Evolutionary conservation across 2,113 vertebrate species (phyloP), one percentile per base, ranked within the genome.

Genomic region (Arvicanthis niloticus): DNA sequence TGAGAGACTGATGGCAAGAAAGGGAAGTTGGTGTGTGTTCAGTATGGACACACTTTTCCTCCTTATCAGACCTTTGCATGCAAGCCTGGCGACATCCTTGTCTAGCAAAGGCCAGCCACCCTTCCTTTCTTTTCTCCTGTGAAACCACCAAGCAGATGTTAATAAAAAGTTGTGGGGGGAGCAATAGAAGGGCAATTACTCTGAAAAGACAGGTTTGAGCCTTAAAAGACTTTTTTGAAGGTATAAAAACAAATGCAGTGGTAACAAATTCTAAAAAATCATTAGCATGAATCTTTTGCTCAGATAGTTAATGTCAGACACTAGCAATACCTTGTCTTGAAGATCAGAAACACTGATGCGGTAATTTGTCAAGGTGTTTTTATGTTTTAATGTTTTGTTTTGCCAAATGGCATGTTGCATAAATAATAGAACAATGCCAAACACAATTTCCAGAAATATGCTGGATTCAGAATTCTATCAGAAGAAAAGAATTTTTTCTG

Each of bases 221-320:
- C 56, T 91, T 88, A 19, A 90, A 88, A 58, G 76, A 45, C 80
- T 75, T 15, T 80, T 91, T 65, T 89, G 4, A 89, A 45, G 42
- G 78, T 82, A 12, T 21, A 22, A 88, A 19, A 60, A 68, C 90
- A 67, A 68, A 51, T 82, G 45, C 29, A 51, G 9, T 78, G 16
- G 81, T 91, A 34, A 40, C 29, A 92, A 93, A 58, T 76, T 88
- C 60, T 67, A 56, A 40, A 93, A 95, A 75, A 65, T 15, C 22
- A 77, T 93, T 85, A n/a, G 22, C 34, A 1, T 16, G 42, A 84
- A 91, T 45, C 60, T 1, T 3, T 26, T 58, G 24, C 77, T 91
- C 37, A 45, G 58, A 42, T 65, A 62, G n/a, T 48, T 65, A 51
- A 37, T 80, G 62, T 58, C 70, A 80, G 62, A 93, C 48, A 51